These are phyloP conservation scores for Meleagris gallopavo DNA, from an alignment of 2,113 vertebrate genomes.

Conservation along the genomic window DNA sequence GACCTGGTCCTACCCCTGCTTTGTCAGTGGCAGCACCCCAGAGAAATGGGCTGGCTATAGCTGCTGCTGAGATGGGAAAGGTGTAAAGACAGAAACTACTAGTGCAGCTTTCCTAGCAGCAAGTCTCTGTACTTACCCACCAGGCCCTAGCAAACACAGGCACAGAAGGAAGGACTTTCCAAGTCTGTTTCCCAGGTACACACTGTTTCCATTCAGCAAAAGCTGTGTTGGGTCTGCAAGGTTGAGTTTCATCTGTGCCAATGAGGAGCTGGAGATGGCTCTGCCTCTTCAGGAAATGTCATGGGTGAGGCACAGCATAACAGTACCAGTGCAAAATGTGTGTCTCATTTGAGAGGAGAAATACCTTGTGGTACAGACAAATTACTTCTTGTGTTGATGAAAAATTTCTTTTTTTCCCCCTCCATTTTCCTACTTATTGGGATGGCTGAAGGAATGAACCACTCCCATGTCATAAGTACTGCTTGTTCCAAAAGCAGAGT, in stretches of 20 bases:
- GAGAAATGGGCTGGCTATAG: accelerated
- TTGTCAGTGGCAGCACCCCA: neutral
- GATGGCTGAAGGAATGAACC: neutral
- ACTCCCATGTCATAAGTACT: neutral
- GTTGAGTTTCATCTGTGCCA: neutral
- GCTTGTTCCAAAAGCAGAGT: neutral
- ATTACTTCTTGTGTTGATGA: neutral
- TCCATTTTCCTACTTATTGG: neutral
- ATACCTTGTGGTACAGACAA: neutral
- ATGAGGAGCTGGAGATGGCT: neutral
- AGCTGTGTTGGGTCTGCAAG: accelerated
- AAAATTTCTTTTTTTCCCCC: neutral
- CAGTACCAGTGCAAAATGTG: accelerated
- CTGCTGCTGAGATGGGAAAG: neutral
- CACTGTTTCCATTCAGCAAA: neutral
- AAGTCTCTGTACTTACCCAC: neutral
- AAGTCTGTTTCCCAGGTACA: neutral
- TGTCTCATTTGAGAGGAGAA: neutral
- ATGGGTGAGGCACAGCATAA: neutral
- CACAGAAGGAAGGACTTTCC: neutral
- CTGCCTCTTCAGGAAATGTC: neutral
- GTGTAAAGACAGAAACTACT: accelerated
- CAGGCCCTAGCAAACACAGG: neutral
- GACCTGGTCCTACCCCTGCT: neutral
- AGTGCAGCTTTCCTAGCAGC: neutral